phyloP scores from a whole-genome alignment of 2,113 vertebrate genomes.

The Macrotis lagotis region DNA sequence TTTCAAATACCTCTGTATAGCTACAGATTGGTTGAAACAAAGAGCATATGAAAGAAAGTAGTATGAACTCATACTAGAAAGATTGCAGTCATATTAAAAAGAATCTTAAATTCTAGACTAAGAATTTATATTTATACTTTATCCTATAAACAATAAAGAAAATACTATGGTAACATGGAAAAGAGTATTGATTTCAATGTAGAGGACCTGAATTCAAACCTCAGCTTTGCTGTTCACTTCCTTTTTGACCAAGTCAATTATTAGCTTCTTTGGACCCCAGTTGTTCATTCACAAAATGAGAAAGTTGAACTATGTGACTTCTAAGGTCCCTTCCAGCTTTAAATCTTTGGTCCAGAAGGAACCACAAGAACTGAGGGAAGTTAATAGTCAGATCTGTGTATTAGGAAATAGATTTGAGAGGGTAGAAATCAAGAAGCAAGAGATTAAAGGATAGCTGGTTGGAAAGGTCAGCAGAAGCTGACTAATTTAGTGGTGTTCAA shows the following conservation, averaged over 20 bases:
- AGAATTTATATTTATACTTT: background rate
- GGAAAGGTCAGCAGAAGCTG: background rate
- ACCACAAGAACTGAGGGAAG: background rate
- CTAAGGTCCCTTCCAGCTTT: background rate
- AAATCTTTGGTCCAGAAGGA: background rate
- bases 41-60: background rate
- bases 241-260: background rate
- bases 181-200: background rate
- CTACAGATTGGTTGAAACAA: background rate
- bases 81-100: background rate
- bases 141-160: background rate
- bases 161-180: background rate
- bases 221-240: background rate
- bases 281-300: background rate
- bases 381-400: background rate
- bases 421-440: background rate
- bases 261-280: background rate
- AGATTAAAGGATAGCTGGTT: background rate
- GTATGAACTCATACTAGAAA: background rate
- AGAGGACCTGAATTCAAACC: background rate
- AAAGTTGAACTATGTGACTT: background rate
- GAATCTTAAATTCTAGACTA: background rate
- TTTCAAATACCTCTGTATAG: slow-evolving; percentile 9
- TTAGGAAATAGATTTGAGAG: background rate
- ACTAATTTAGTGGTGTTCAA: background rate